Conservation (phyloP, 2,888 invertebrate species). For the Seira musarum region DNA sequence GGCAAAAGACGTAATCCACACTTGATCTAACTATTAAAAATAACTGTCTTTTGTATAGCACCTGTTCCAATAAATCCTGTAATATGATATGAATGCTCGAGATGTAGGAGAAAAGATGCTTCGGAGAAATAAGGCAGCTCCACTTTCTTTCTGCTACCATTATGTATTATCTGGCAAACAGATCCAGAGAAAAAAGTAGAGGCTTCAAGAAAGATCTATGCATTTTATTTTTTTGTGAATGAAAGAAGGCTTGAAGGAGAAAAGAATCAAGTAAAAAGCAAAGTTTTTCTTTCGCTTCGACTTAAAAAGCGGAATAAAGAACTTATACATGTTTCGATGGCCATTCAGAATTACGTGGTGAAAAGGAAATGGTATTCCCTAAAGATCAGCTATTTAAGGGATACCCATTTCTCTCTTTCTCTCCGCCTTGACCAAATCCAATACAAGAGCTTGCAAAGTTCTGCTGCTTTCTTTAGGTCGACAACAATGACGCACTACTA, state of each 20-base stretch:
- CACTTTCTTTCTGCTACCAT: not conserved
- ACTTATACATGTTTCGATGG: not conserved
- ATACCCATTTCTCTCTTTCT: not conserved
- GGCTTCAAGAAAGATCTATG: slow-evolving; percentile 28
- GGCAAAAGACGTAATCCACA: not conserved
- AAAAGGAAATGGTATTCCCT: slow-evolving; percentile 2
- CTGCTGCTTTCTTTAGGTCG: not conserved
- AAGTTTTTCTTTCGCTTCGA: slow-evolving; percentile 44
- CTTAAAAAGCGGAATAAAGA: slow-evolving; percentile 7
- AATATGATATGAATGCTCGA: not conserved
- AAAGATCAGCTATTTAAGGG: not conserved
- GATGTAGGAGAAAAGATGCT: no score
- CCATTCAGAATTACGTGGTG: slow-evolving; percentile 1
- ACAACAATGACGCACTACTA: slow-evolving; percentile 5
- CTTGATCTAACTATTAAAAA: slow-evolving; percentile 9
- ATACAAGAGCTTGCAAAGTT: not conserved
- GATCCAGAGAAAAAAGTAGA: not conserved
- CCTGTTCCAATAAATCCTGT: not conserved
- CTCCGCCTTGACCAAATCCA: not conserved
- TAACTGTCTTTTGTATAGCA: slow-evolving; percentile 6
- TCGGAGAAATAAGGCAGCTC: not conserved
- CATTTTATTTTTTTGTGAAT: slow-evolving; percentile 30
- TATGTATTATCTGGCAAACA: not conserved
- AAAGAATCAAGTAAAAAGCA: slow-evolving; percentile 47
- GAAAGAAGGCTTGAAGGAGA: slow-evolving; percentile 19